Percentiles rank a stretch among this genome's conserved stretches.
These are phyloP conservation scores for Drosophila algonquin DNA, from an alignment of 2,888 invertebrate genomes.

Conservation along the genomic window DNA sequence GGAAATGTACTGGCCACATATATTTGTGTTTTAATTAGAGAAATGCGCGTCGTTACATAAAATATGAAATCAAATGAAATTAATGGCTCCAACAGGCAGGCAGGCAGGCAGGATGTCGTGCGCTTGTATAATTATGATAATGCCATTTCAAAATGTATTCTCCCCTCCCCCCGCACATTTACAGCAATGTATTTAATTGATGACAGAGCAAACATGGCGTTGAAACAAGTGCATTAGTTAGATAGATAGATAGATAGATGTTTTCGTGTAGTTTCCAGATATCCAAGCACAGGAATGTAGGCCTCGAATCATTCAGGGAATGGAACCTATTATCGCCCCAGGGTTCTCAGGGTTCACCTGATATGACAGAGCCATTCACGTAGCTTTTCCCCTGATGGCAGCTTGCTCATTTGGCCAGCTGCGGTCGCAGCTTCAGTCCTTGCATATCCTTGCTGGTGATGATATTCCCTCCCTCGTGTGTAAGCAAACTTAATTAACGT, in stretches of 20 bases:
- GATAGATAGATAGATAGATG: neutral
- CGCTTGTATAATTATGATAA: conserved; percentile 49
- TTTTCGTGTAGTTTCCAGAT: neutral
- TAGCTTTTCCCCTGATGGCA: neutral
- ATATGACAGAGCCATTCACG: neutral
- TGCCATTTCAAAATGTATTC: conserved; percentile 33
- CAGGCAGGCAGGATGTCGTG: conserved; percentile 39
- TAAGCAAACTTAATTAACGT: conserved; percentile 47
- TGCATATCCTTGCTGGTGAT: neutral
- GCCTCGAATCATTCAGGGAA: no score
- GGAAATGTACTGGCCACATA: conserved; percentile 46
- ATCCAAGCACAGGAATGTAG: neutral
- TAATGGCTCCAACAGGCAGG: conserved; percentile 31
- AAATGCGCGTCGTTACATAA: conserved; percentile 39
- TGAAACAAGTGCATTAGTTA: conserved; percentile 12
- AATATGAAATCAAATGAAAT: conserved; percentile 46
- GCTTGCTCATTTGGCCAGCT: neutral
- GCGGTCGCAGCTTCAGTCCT: neutral
- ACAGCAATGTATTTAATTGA: conserved; percentile 29
- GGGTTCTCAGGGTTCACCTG: neutral
- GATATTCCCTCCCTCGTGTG: conserved; percentile 22
- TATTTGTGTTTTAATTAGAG: conserved; percentile 55
- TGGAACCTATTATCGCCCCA: neutral
- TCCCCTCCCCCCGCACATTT: neutral
- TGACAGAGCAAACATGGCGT: conserved; percentile 28